phyloP scores from a whole-genome alignment of 2,113 vertebrate genomes.

The Romanogobio albipinnatus region DNA sequence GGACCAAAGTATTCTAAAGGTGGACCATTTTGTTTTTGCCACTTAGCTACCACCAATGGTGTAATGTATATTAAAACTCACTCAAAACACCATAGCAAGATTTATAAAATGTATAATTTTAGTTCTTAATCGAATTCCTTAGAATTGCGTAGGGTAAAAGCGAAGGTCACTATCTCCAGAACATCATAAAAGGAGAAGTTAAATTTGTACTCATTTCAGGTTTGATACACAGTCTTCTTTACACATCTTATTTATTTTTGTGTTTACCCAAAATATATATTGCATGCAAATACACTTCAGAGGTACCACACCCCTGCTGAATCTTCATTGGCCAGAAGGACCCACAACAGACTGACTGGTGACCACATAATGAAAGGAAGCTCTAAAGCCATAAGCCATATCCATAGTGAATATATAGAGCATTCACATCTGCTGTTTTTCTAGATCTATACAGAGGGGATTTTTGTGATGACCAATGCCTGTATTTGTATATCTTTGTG shows the following conservation, averaged over 20 bases:
- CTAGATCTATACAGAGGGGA: constrained; percentile 41
- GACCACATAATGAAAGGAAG: constrained; percentile 70
- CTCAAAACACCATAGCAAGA: background rate
- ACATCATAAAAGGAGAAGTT: background rate
- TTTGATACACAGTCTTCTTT: background rate
- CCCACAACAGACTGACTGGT: constrained; percentile 58
- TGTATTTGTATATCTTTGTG: constrained; percentile 20
- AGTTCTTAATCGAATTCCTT: background rate
- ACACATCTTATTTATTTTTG: no score
- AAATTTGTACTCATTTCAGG: background rate
- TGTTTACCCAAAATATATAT: no score
- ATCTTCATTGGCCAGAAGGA: constrained; percentile 40
- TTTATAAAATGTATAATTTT: background rate
- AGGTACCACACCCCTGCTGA: constrained; percentile 11
- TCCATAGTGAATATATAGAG: constrained; percentile 63
- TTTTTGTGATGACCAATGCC: constrained; percentile 4
- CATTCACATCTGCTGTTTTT: constrained; percentile 58
- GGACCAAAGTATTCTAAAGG: background rate
- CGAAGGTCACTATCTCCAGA: background rate
- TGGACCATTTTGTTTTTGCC: no score
- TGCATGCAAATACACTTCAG: no score
- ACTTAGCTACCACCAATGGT: no score
- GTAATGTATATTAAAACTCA: no score
- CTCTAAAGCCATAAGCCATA: constrained; percentile 70
- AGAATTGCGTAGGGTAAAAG: background rate